These are phyloP conservation scores for Sinosuthora webbiana DNA, from an alignment of 2,113 vertebrate genomes.

Conservation along the genomic window DNA sequence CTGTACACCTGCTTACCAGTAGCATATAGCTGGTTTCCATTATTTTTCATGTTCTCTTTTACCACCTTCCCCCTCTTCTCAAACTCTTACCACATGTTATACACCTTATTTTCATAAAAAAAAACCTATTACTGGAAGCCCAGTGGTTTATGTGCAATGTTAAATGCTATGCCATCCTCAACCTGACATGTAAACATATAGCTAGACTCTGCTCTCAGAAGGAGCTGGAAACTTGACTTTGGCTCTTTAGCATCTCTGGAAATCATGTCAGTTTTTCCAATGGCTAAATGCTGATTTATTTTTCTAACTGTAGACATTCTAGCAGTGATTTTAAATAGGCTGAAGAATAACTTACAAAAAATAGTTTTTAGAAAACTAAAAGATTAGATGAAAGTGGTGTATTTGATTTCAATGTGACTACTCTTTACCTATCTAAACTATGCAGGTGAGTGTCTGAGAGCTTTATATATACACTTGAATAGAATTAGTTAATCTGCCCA, in stretches of 20 bases:
- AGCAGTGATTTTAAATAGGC: background rate
- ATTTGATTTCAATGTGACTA: background rate
- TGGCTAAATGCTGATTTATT: background rate
- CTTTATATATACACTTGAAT: background rate
- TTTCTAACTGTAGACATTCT: background rate
- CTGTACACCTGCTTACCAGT: conserved; percentile 25
- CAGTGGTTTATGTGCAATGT: background rate
- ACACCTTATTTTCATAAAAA: conserved; percentile 17
- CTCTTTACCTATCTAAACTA: background rate
- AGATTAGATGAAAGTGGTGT: background rate
- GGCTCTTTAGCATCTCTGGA: background rate
- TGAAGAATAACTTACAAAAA: background rate
- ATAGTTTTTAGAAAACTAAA: background rate
- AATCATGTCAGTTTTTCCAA: background rate
- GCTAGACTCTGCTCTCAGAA: background rate
- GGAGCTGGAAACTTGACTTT: background rate
- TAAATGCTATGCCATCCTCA: background rate
- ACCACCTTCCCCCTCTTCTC: background rate
- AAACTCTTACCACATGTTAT: background rate
- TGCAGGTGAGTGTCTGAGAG: background rate
- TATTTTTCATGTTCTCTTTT: conserved; percentile 21
- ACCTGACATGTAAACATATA: background rate
- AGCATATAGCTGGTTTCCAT: conserved; percentile 52
- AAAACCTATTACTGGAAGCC: background rate
- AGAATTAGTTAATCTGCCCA: background rate